These are phyloP conservation scores for Mellivora capensis DNA, from an alignment of 2,113 vertebrate species.

Conservation along the genomic window DNA sequence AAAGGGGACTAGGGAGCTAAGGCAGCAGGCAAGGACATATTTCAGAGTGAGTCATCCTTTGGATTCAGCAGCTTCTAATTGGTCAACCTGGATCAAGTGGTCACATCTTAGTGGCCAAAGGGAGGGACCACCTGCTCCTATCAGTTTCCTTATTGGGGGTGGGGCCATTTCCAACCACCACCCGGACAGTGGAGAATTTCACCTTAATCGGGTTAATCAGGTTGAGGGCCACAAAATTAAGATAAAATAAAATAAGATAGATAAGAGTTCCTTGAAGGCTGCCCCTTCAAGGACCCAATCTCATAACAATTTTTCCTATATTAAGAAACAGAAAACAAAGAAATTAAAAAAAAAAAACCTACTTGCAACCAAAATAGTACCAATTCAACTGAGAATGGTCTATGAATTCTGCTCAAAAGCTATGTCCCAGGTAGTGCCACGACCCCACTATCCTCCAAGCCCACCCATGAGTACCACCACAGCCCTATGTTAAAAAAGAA, in stretches of 20 bases:
- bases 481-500: not conserved
- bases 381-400: not conserved
- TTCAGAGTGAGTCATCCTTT: not conserved
- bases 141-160: not conserved
- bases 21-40: not conserved
- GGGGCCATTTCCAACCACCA: not conserved
- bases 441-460: not conserved
- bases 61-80: not conserved
- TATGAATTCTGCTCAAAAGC: not conserved
- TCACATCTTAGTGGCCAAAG: not conserved
- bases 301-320: not conserved
- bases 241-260: not conserved
- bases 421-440: too few relatives aligned
- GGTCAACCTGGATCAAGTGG: not conserved
- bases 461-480: not conserved
- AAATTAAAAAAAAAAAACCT: not conserved
- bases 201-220: not conserved
- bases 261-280: not conserved
- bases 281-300: not conserved
- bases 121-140: not conserved
- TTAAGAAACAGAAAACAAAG: not conserved
- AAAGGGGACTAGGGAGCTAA: not conserved
- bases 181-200: not conserved
- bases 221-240: not conserved
- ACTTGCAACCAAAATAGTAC: not conserved